These are phyloP conservation scores for Hyles lineata DNA, from an alignment of 2,888 invertebrate genomes.

Conservation along the genomic window DNA sequence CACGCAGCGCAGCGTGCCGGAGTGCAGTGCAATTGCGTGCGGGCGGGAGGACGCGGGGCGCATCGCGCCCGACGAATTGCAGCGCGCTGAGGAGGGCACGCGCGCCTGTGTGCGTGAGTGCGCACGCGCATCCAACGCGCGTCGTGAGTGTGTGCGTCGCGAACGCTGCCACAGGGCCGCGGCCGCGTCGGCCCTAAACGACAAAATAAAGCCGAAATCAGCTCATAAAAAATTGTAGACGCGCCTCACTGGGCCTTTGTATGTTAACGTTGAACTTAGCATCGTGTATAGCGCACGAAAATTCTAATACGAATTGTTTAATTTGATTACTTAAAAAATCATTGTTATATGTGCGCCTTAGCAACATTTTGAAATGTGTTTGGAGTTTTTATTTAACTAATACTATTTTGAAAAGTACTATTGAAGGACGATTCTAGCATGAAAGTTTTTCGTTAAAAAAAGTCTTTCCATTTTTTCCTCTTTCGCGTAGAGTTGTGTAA, in stretches of 20 bases:
- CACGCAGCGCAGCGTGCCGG: conserved; percentile 74
- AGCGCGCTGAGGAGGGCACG: conserved; percentile 78
- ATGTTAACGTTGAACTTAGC: conserved; percentile 76
- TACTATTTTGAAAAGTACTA: too few relatives aligned
- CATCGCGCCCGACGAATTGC: conserved; percentile 80
- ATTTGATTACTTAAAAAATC: neutral
- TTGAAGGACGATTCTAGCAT: too few relatives aligned
- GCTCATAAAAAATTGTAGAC: conserved; percentile 76
- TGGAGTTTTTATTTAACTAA: too few relatives aligned
- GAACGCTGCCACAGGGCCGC: conserved; percentile 45
- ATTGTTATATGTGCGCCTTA: neutral
- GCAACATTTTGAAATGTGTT: neutral
- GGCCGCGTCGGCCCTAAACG: conserved; percentile 56
- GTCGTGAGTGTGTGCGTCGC: conserved; percentile 53
- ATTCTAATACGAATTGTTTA: conserved; percentile 35
- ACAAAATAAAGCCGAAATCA: conserved; percentile 76
- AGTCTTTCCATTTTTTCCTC: too few relatives aligned
- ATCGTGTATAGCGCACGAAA: conserved; percentile 57
- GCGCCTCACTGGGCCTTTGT: conserved; percentile 71
- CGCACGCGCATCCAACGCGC: conserved; percentile 60
- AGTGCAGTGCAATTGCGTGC: conserved; percentile 84
- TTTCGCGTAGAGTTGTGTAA: too few relatives aligned
- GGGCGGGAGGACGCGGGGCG: conserved; percentile 63
- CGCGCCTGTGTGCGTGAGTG: conserved; percentile 74
- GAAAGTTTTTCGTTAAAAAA: too few relatives aligned